Percentiles rank a stretch among this genome's conserved stretches.
Conservation (phyloP, 2,113 vertebrate species). For the Proterorhinus semilunaris region DNA sequence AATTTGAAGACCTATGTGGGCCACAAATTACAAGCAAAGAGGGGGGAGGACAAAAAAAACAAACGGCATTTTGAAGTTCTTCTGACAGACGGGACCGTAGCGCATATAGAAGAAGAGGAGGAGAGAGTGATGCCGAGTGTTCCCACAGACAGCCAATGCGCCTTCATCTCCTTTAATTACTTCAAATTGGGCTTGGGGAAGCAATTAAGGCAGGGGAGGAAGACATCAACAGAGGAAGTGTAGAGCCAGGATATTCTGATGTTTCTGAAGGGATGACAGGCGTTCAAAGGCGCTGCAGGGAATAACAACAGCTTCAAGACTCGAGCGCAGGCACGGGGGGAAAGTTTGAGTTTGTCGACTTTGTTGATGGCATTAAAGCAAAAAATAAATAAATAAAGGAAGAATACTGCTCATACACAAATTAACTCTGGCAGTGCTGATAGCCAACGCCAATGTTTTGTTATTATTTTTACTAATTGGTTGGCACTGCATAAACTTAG, state of each 20-base stretch:
- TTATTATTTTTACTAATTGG: no score
- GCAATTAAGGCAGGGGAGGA: conserved; percentile 59
- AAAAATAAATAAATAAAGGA: neutral
- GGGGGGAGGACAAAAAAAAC: neutral
- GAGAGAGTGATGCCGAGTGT: conserved; percentile 16
- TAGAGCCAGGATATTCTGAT: conserved; percentile 51
- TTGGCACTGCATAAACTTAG: no score
- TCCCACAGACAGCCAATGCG: conserved; percentile 48
- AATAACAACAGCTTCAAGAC: conserved; percentile 3
- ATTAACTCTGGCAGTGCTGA: neutral
- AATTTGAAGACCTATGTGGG: conserved; percentile 15
- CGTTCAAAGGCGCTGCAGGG: conserved; percentile 41
- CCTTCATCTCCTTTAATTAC: conserved; percentile 68
- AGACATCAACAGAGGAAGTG: conserved; percentile 40
- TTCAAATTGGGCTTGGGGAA: conserved; percentile 67
- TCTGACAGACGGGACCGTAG: conserved; percentile 53
- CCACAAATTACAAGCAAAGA: conserved; percentile 47
- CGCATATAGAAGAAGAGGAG: conserved; percentile 18
- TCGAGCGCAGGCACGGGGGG: neutral
- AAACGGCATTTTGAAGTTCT: conserved; percentile 54
- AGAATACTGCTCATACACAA: neutral
- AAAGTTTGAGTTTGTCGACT: conserved; percentile 28
- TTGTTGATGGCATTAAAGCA: conserved; percentile 12
- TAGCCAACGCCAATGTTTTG: neutral
- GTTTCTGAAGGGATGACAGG: conserved; percentile 43